Evolutionary conservation across 2,888 invertebrate genomes (phyloP), one percentile per base, ranked within the genome.

Genomic region (Pasiphila rectangulata): DNA sequence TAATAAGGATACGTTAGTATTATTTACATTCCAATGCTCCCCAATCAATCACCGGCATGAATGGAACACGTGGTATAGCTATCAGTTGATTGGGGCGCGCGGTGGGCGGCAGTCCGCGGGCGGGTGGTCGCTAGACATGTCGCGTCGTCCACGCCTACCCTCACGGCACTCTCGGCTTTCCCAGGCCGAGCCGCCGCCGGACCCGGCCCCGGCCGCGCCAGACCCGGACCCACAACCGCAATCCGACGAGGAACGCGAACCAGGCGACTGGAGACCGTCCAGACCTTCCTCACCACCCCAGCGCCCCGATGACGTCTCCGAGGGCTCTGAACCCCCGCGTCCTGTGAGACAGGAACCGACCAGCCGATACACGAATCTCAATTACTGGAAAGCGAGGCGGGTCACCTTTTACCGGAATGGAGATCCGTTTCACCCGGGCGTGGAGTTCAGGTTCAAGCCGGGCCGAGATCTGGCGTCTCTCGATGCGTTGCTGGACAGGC

Each of bases 381-480:
- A 95, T 56, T 96, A 94, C 73, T 96, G 96, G 96, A 93, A 94
- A 67, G 95, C 96, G 0, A 90, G 96, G 48, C 90, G 96, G 39
- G 95, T 97, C 46, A 93, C 95, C 1, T 97, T 98, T 82, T 98
- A 95, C 85, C 93, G 96, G 74, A 98, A 98, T 90, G 98, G 98
- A 2, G 97, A 98, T 74, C 95, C 96, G 0, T 96, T 96, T 73
- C 96, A 95, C 72, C 96, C 95, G 9, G 97, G 97, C 0, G 92
- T 96, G 23, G 96, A 96, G 78, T 93, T 95, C 56, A 86, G 91
- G 24, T 96, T 98, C 72, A 95, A 96, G 56, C 96, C 96, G 0
- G 96, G 96, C 1, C 90, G 96, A 50, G 96, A 96, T 70, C 94
- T 98, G 66, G 94, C 93, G 27, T 95, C 94, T 7, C 83, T 98